Evolutionary conservation across 2,888 invertebrate genomes (phyloP), one percentile per base, ranked within the genome.

Genomic region (Caenorhabditis uteleia): DNA sequence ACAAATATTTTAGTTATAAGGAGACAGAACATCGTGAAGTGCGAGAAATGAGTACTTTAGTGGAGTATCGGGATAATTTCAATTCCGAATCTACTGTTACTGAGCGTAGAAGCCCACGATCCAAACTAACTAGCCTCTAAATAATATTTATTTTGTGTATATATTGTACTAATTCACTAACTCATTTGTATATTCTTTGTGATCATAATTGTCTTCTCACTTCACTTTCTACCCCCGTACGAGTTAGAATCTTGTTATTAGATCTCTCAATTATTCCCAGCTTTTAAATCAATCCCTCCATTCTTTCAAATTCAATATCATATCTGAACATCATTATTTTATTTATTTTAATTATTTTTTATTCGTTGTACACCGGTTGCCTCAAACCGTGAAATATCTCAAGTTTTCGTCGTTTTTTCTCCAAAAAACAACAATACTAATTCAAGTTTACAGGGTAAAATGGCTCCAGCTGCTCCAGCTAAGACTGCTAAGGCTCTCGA

Each of bases 401-500:
- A n/a, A n/a, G n/a, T n/a, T n/a, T n/a, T n/a, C n/a, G n/a, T n/a
- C n/a, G n/a, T n/a, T n/a, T n/a, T n/a, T n/a, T n/a, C n/a, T n/a
- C n/a, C n/a, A n/a, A n/a, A n/a, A n/a, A n/a, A n/a, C n/a, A n/a
- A n/a, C n/a, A n/a, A n/a, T n/a, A n/a, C n/a, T n/a, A n/a, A n/a
- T n/a, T n/a, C n/a, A n/a, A n/a, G n/a, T n/a, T n/a, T n/a, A n/a
- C 48, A 59, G 59, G 59, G 55, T 61, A 55, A 49, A 55, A 55
- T 61, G 61, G 61, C 55, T 56, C 57, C 54, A 59, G 48, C 45
- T 50, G 40, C 47, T 43, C 39, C 33, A 34, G 62, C 64, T 29
- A 77, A 77, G 68, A 70, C 70, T 43, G 71, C 73, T 34, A 82
- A 81, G 79, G 82, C 82, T 49, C 64, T 82, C 49, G 74, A 77